Evolutionary conservation across 2,797 vertebrate species (phyloP), one percentile per base, ranked within the genome.

Genomic region (Ceyx erithaca): DNA sequence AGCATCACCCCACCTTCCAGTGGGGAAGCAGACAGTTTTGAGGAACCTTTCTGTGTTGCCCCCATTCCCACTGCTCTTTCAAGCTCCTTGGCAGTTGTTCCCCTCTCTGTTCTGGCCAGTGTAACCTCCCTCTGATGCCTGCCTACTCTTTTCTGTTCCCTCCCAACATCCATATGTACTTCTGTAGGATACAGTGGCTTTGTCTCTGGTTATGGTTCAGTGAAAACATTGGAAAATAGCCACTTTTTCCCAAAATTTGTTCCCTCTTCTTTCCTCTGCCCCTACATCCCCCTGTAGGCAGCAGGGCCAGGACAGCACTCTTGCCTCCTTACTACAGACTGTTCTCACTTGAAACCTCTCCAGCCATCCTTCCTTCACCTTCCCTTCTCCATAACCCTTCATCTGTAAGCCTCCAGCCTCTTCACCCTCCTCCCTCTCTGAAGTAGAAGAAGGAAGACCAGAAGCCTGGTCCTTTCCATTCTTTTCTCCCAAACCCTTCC

Each of bases 1-100:
- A 69, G 25, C 35, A 55, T 25, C 40, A 10, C 80, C 66, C 69
- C 58, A 48, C 51, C 49, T 90, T 71, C 33, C 78, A 54, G 49
- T 49, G 75, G 52, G 69, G 71, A 45, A 91, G 54, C 14, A 11
- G 78, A 64, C 78, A 43, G 61, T 77, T 88, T 89, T 76, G 43
- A 57, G 5, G 3, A 61, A 35, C 46, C 18, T 61, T 90, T 67
- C 2, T 0, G 14, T 11, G 2, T 59, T 25, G 4, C 61, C 51
- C 80, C 58, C 41, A 25, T 92, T 89, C 66, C 79, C 58, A 37
- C 66, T 83, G 35, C 45, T 87, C 83, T 89, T 89, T 93, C 69
- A 66, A 62, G 33, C 43, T 80, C 66, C 30, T 95, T 95, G 92
- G 79, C 79, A 85, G 82, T 59, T 4, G 0, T 82, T 90, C 40